Evolutionary conservation across 2,797 vertebrate species (phyloP).

Genomic region (Tangara arthus): DNA sequence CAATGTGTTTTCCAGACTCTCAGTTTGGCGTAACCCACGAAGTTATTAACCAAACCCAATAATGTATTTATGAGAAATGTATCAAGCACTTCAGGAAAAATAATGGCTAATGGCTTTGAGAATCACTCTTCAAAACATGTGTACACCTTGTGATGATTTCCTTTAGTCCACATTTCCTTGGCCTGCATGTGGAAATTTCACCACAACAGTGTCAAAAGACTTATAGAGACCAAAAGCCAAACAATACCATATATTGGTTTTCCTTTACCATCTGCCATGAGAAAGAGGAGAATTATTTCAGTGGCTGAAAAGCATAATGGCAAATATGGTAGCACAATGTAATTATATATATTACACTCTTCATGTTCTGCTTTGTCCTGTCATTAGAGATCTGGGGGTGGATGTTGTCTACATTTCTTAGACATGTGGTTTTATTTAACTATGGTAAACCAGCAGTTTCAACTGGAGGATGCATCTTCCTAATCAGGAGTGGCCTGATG

Average conservation of each 20-base stretch:
- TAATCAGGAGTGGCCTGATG: neutral
- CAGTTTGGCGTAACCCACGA: neutral
- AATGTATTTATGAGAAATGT: neutral
- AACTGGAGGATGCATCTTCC: neutral
- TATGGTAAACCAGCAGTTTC: neutral
- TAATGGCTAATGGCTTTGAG: neutral
- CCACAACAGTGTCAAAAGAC: neutral
- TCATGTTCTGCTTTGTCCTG: neutral
- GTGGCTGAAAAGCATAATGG: neutral
- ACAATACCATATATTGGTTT: neutral
- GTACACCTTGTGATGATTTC: neutral
- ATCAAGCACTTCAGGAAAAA: neutral
- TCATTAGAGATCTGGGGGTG: slow-evolving; percentile 15
- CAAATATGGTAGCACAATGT: neutral
- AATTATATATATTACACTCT: neutral
- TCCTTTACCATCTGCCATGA: neutral
- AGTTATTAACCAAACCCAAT: neutral
- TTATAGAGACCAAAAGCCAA: neutral
- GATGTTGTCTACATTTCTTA: neutral
- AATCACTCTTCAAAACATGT: neutral
- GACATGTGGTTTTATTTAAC: slow-evolving; percentile 12
- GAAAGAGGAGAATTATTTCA: neutral
- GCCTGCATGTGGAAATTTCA: neutral
- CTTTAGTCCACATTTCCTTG: neutral
- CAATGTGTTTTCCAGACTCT: neutral